These are phyloP conservation scores for Leptothorax acervorum DNA, from an alignment of 2,888 invertebrate species.

Conservation along the genomic window DNA sequence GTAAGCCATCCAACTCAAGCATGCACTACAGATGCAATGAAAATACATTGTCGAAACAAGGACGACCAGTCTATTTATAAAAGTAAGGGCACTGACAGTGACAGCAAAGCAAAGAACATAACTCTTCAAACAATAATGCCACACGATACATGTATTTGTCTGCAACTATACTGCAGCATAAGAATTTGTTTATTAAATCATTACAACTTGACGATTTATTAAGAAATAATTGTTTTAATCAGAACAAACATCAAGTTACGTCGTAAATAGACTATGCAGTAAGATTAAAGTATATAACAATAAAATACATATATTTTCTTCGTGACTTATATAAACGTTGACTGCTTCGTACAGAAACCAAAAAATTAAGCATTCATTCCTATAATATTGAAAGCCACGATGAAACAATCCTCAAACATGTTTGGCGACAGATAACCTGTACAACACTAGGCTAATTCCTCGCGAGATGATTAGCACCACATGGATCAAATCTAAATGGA, in stretches of 20 bases:
- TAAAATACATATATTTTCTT: neutral
- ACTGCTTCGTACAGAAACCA: neutral
- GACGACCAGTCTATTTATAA: neutral
- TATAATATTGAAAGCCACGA: neutral
- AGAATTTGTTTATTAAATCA: neutral
- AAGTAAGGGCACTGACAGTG: neutral
- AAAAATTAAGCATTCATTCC: neutral
- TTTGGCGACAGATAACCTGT: slow-evolving; percentile 60
- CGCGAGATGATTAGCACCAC: slow-evolving; percentile 20
- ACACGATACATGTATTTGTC: neutral
- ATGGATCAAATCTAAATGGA: neutral
- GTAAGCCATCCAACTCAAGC: slow-evolving; percentile 77
- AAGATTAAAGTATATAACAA: neutral
- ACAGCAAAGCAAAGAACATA: neutral
- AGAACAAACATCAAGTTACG: neutral
- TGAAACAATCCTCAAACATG: slow-evolving; percentile 17
- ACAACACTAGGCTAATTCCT: slow-evolving; percentile 43
- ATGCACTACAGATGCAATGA: slow-evolving; percentile 66
- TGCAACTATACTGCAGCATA: neutral
- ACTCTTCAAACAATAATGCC: neutral
- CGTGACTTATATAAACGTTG: neutral
- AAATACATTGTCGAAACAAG: neutral
- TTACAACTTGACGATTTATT: slow-evolving; percentile 13
- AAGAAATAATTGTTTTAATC: neutral
- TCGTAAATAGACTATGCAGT: neutral